Evolutionary conservation across 2,888 invertebrate species (phyloP).

Genomic region (Therioaphis trifolii): DNA sequence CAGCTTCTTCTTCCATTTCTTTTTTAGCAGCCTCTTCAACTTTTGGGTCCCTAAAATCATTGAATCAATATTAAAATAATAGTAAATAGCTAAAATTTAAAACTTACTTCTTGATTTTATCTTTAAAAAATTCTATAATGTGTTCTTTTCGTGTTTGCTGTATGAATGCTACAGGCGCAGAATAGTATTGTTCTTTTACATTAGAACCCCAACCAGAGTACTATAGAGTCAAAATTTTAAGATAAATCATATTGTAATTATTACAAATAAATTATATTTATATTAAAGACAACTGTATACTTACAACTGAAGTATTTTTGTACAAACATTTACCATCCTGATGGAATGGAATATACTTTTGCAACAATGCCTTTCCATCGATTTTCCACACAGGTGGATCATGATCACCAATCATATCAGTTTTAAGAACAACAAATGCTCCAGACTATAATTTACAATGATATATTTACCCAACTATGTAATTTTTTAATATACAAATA

Average conservation of each 20-base stretch:
- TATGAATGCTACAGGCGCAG: constrained; percentile 72
- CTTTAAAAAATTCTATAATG: constrained; percentile 70
- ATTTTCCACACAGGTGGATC: constrained; percentile 78
- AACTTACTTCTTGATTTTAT: constrained; percentile 67
- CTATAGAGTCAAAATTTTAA: constrained; percentile 67
- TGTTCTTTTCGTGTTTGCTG: constrained; percentile 71
- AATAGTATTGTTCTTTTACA: constrained; percentile 74
- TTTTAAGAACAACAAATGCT: constrained; percentile 76
- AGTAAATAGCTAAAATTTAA: neutral
- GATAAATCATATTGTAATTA: neutral
- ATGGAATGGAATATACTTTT: constrained; percentile 76
- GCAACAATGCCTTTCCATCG: constrained; percentile 76
- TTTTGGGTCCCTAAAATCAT: constrained; percentile 47
- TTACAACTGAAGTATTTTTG: constrained; percentile 75
- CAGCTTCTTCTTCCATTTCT: constrained; percentile 61
- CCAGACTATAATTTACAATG: constrained; percentile 72
- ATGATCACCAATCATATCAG: constrained; percentile 75
- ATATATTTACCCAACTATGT: neutral
- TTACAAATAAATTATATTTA: neutral
- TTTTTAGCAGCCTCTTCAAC: constrained; percentile 53
- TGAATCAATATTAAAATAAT: neutral
- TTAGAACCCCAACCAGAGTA: constrained; percentile 75
- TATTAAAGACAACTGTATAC: constrained; percentile 66
- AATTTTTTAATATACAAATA: neutral
- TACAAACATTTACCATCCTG: constrained; percentile 73